Conservation (phyloP, 2,888 invertebrate species). For the Eupsilia transversa region DNA sequence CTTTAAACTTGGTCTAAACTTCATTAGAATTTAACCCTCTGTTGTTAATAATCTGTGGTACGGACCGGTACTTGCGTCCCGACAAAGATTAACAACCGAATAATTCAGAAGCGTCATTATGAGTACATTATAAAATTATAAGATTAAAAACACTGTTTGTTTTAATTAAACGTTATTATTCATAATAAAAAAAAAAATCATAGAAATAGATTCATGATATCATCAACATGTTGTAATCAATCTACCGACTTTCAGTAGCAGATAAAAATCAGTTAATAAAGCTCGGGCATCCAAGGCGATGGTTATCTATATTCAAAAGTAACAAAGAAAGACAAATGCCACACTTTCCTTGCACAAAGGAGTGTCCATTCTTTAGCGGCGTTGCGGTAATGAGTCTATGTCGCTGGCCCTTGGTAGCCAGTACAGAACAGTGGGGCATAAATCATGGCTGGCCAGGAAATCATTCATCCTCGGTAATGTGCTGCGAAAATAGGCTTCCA, state of each 20-base stretch:
- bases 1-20: constrained; percentile 68
- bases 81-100: constrained; percentile 75
- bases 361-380: constrained; percentile 84
- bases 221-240: constrained; percentile 60
- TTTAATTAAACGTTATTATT: constrained; percentile 45
- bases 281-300: constrained; percentile 72
- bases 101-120: constrained; percentile 70
- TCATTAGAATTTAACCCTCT: constrained; percentile 70
- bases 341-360: constrained; percentile 83
- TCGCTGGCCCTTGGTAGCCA: constrained; percentile 72
- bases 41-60: constrained; percentile 72
- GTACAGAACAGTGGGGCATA: constrained; percentile 78
- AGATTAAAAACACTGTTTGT: constrained; percentile 55
- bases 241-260: constrained; percentile 66
- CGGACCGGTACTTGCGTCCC: constrained; percentile 69
- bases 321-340: constrained; percentile 87
- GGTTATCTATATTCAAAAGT: constrained; percentile 74
- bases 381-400: constrained; percentile 83
- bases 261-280: constrained; percentile 71
- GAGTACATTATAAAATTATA: constrained; percentile 48
- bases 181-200: constrained; percentile 21
- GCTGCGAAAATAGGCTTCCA: constrained; percentile 90
- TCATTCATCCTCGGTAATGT: constrained; percentile 90
- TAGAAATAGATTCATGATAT: constrained; percentile 29
- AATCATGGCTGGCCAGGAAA: constrained; percentile 89